Evolutionary conservation across 2,797 vertebrate species (phyloP).

Genomic region (Oreortyx pictus): DNA sequence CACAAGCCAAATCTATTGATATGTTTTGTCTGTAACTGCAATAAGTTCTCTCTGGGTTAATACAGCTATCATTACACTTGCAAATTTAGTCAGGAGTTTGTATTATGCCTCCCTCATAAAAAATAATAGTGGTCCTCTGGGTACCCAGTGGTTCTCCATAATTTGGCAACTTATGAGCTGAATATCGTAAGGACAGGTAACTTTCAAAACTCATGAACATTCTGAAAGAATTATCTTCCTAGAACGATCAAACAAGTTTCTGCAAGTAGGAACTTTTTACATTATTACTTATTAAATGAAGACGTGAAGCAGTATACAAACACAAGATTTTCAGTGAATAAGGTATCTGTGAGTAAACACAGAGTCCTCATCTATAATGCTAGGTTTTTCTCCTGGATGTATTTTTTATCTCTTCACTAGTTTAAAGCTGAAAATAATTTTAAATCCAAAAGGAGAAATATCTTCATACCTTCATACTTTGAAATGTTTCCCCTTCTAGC

Average conservation of each 20-base stretch:
- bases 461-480: background rate
- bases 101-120: background rate
- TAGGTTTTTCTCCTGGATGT: background rate
- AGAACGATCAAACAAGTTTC: background rate
- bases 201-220: background rate
- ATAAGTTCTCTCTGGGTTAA: background rate
- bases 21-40: background rate
- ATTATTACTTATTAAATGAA: background rate
- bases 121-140: background rate
- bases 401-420: background rate
- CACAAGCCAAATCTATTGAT: background rate
- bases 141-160: background rate
- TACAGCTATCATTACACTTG: background rate
- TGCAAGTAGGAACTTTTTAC: background rate
- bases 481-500: background rate
- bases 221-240: background rate
- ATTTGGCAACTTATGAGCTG: background rate
- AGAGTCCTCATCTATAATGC: background rate
- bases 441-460: conserved; percentile 12
- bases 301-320: background rate
- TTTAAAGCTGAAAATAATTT: background rate
- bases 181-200: background rate
- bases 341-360: background rate
- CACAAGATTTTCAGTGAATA: background rate
- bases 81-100: background rate